Base-by-base conservation (phyloP, 1,140 invertebrate genomes). In the Trichogramma pretiosum region DNA sequence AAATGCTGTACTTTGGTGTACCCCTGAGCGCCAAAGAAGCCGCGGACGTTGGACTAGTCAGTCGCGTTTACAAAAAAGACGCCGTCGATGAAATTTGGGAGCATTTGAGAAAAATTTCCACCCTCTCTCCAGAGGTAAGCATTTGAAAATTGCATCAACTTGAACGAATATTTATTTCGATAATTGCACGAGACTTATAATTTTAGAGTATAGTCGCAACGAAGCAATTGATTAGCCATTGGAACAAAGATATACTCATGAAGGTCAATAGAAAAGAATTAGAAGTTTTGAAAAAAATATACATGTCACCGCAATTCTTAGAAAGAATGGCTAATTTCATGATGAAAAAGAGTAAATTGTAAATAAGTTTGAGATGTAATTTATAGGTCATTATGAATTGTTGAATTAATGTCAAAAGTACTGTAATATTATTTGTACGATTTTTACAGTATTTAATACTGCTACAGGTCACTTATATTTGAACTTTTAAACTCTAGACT, bases 1-100 rank as follows among this genome's bases (percentile, higher is more conserved):
- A 93, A 67, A 70, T 94, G 67, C 68, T 96, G 28, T 65, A 88
- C 21, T 84, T 93, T 48, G 86, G 85, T 53, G 74, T 84, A 46
- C 91, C 84, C 70, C 73, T 96, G 47, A 76, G 75, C 50, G 89
- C 89, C 5, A 47, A 73, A 42, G 82, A 90, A 70, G 92, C 90
- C 2, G 63, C 76, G 14, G 65, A 81, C 22, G 72, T 74, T 57
- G 83, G 85, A 32, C 76, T 95, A 32, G 76, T 93, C 1, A 82
- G 82, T 28, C 71, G 82, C 61, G 64, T 92, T 9, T 80, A 81
- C 44, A 75, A 58, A 42, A 2, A 52, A 28, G 42, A 55, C 14
- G 17, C 46, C 14, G 56, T 57, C 9, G 19, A 65, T 23, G 50
- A 59, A 52, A 45, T 67, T 19, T 67, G 62, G 62, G 21, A 21